Base-by-base conservation (phyloP, 2,113 vertebrate species). In the Rhinolophus ferrumequinum region DNA sequence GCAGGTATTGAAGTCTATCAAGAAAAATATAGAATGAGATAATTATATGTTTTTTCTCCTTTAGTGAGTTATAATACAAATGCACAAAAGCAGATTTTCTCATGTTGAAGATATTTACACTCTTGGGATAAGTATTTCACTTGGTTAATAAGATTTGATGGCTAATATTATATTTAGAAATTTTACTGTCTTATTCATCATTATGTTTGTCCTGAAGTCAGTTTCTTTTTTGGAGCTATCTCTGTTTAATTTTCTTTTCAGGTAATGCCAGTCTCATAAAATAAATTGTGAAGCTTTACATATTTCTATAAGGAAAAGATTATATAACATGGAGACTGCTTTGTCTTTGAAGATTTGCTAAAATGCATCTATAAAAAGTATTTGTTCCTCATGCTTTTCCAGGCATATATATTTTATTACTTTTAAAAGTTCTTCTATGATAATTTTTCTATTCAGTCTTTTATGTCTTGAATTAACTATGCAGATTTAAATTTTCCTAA, bases 401-500 rank as follows among this genome's bases (percentile, higher is more conserved):
- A 81, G 41, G 10, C 69, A 26, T 35, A 80, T 5, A 24, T 70
- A 54, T 62, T 81, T 81, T 66, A 62, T 56, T 77, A 66, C 28
- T 60, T 95, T 44, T 47, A 38, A 92, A 95, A 88, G 58, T 54
- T 35, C 7, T 81, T 93, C 41, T 66, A 47, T 16, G 15, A 66
- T 64, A 35, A 8, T 44, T 88, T 91, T 96, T 90, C 47, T 79
- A 44, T 60, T 93, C 1, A 73, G 24, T 11, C 77, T 79, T 96
- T 9, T 44, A 79, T 93, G 83, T 82, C 13, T 67, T 72, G 35
- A 79, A 33, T 79, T 87, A 83, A 87, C 6, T 35, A 77, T 58
- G 1, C 47, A 79, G 50, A 14, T 64, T 90, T 72, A 93, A 83
- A 24, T 64, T 88, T 69, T 87, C 2, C 60, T 67, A n/a, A 62